Conservation (phyloP, 2,113 vertebrate genomes). For the Nothocercus nigrocapillus region DNA sequence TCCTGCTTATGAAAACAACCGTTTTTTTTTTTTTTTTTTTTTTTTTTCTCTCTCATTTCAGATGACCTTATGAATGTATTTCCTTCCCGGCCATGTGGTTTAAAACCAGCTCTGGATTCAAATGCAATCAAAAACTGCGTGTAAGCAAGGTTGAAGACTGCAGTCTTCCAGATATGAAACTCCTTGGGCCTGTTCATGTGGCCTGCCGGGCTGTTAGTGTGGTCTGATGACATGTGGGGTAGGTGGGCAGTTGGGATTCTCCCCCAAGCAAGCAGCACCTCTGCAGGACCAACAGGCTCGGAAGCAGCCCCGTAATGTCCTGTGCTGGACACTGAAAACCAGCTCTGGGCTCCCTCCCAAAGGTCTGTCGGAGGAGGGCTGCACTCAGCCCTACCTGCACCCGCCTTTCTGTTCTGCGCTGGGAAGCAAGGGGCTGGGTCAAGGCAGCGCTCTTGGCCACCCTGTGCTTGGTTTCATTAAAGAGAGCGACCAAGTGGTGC, state of each 20-base stretch:
- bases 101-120: not conserved
- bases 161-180: not conserved
- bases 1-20: not conserved
- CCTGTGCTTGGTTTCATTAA: not conserved
- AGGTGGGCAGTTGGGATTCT: not conserved
- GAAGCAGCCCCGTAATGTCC: not conserved
- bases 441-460: not conserved
- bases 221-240: not conserved
- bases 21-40: accelerated
- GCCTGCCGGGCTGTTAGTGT: not conserved
- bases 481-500: not conserved
- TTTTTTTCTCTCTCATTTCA: not conserved
- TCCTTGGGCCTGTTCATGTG: not conserved
- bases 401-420: not conserved
- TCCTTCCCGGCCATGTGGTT: not conserved
- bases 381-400: not conserved
- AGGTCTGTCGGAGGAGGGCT: too few species aligned
- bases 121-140: accelerated
- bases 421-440: not conserved
- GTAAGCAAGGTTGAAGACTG: not conserved
- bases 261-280: not conserved
- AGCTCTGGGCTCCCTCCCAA: not conserved
- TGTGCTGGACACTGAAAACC: not conserved
- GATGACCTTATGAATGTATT: not conserved
- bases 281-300: not conserved